These are phyloP conservation scores for Epinephelus moara DNA, from an alignment of 2,113 vertebrate genomes.

Conservation along the genomic window DNA sequence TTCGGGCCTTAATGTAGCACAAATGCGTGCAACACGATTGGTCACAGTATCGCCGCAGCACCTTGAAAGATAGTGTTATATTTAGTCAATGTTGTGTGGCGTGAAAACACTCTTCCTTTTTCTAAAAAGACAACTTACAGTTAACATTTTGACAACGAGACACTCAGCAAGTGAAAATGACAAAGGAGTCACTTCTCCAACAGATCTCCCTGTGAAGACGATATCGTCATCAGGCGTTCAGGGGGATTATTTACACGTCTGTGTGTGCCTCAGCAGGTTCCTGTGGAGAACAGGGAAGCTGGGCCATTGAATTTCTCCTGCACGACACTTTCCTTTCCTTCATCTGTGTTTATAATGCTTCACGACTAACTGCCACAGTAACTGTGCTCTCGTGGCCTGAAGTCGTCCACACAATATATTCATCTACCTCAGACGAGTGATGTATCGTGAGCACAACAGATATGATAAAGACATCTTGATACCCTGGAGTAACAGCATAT, in stretches of 20 bases:
- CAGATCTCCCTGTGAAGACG: slow-evolving; percentile 17
- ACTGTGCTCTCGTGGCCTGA: background rate
- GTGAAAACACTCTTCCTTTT: background rate
- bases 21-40: background rate
- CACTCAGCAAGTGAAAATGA: background rate
- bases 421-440: background rate
- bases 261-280: slow-evolving; percentile 30
- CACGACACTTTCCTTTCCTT: background rate
- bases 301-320: background rate
- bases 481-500: slow-evolving; percentile 7
- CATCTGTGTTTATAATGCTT: background rate
- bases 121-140: background rate
- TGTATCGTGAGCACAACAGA: slow-evolving; percentile 11
- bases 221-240: background rate
- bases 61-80: slow-evolving; percentile 15
- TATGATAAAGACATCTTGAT: slow-evolving; percentile 16
- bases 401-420: background rate
- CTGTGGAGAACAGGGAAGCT: slow-evolving; percentile 1
- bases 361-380: background rate
- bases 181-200: slow-evolving; percentile 9
- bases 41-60: slow-evolving; percentile 16
- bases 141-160: background rate
- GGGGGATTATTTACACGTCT: slow-evolving; percentile 36
- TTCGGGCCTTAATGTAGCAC: slow-evolving; percentile 5
- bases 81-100: slow-evolving; percentile 18